Percentiles rank a stretch among this genome's conserved stretches.
Evolutionary conservation across 2,888 invertebrate genomes (phyloP).

Genomic region (Bombyx huttoni): DNA sequence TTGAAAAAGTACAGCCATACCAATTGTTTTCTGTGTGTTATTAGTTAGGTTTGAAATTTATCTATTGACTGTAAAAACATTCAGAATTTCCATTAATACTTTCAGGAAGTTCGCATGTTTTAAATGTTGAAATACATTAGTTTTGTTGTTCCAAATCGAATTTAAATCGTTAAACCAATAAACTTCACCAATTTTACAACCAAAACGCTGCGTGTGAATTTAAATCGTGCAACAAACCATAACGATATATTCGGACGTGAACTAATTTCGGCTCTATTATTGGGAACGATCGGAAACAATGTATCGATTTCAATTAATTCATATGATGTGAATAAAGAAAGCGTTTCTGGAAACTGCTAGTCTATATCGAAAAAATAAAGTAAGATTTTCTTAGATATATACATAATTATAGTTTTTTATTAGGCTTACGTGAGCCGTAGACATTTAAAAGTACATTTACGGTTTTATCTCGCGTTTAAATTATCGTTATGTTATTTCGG

Average conservation of each 20-base stretch:
- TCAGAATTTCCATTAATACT: no score
- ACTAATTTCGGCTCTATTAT: conserved; percentile 2
- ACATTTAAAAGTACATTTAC: no score
- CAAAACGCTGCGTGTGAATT: not conserved
- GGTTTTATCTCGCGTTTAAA: no score
- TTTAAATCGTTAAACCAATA: not conserved
- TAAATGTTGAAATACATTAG: no score
- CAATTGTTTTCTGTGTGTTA: no score
- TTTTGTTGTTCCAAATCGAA: not conserved
- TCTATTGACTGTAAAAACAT: no score
- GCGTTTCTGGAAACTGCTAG: not conserved
- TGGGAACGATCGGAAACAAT: not conserved
- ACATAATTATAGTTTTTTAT: no score
- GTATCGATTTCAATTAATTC: conserved; percentile 1
- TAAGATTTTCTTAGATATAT: not conserved
- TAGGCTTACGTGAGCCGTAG: no score
- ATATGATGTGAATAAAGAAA: conserved; percentile 2
- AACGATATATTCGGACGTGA: not conserved
- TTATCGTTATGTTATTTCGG: no score
- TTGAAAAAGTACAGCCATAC: no score
- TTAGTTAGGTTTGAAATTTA: no score
- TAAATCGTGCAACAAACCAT: conserved; percentile 1
- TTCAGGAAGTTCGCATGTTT: no score
- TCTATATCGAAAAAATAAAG: not conserved
- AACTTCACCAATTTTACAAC: not conserved